phyloP scores from a whole-genome alignment of 2,888 invertebrate species.

The Mallateleia sp. region DNA sequence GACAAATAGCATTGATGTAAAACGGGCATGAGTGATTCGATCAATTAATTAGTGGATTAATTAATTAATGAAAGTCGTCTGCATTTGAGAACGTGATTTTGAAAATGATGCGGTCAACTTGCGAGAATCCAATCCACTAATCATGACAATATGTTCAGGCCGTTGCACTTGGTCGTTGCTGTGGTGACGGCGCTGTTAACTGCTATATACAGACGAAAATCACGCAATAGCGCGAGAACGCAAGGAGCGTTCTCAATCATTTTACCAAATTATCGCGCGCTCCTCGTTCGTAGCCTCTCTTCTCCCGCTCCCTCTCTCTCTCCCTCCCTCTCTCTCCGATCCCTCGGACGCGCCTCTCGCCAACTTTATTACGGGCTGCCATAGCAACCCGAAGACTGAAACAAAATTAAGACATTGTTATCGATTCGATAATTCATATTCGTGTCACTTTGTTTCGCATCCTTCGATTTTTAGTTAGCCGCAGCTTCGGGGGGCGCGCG shows the following conservation, averaged over 20 bases:
- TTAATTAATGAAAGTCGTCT: constrained; percentile 67
- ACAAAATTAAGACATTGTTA: constrained; percentile 76
- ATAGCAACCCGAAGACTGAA: too few species aligned
- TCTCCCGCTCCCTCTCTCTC: too few species aligned
- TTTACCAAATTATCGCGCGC: too few species aligned
- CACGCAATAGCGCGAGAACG: constrained; percentile 77
- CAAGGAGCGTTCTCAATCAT: too few species aligned
- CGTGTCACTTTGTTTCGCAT: constrained; percentile 57
- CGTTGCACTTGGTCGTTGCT: constrained; percentile 76
- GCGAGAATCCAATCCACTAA: constrained; percentile 74
- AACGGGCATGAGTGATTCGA: constrained; percentile 51
- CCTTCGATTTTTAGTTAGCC: constrained; percentile 13
- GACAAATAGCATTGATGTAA: constrained; percentile 41
- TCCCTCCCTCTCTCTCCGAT: too few species aligned
- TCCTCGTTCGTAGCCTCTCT: too few species aligned
- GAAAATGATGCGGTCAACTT: constrained; percentile 76
- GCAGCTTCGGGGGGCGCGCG: not conserved
- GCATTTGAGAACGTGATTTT: constrained; percentile 69
- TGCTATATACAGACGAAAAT: constrained; percentile 74
- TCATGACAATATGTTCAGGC: constrained; percentile 73
- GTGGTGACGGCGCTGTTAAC: constrained; percentile 73
- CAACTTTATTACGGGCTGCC: too few species aligned
- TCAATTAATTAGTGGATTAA: constrained; percentile 72
- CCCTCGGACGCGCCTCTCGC: too few species aligned
- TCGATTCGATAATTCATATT: constrained; percentile 72